These are phyloP conservation scores for Agrochola litura DNA, from an alignment of 2,888 invertebrate genomes.

Conservation along the genomic window DNA sequence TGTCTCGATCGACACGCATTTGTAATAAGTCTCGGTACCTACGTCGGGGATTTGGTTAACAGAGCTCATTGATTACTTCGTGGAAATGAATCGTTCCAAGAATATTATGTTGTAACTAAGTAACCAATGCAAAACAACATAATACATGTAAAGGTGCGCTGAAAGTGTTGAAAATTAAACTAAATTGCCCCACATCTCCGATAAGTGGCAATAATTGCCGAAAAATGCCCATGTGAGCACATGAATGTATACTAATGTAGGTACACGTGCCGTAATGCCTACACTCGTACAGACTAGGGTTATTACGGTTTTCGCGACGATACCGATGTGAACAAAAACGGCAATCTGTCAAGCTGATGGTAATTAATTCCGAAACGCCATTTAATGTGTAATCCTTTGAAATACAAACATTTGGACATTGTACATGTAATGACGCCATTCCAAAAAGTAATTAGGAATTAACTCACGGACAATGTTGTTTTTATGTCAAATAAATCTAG, in stretches of 20 bases:
- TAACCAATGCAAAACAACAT: constrained; percentile 2
- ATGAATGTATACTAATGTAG: neutral
- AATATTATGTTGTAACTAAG: constrained; percentile 12
- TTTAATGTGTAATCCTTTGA: constrained; percentile 28
- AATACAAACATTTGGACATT: constrained; percentile 46
- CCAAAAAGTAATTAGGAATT: constrained; percentile 17
- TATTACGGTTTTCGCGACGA: constrained; percentile 13
- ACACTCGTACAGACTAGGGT: neutral
- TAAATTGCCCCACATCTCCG: neutral
- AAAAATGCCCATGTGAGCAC: neutral
- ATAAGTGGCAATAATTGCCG: neutral
- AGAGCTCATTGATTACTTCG: constrained; percentile 1
- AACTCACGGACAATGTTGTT: neutral
- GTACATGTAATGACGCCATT: constrained; percentile 16
- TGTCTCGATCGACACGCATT: neutral
- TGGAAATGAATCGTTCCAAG: constrained; percentile 1
- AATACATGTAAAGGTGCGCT: neutral
- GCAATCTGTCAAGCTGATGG: constrained; percentile 40
- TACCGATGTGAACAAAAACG: constrained; percentile 32
- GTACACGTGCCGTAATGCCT: neutral
- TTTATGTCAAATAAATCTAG: constrained; percentile 6
- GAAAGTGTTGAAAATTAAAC: neutral
- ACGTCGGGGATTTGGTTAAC: neutral
- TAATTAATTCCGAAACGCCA: constrained; percentile 35
- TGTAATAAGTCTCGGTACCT: neutral